Evolutionary conservation across 2,888 invertebrate genomes (phyloP), one percentile per base, ranked within the genome.

Genomic region (Mesorhabditis spiculigera): DNA sequence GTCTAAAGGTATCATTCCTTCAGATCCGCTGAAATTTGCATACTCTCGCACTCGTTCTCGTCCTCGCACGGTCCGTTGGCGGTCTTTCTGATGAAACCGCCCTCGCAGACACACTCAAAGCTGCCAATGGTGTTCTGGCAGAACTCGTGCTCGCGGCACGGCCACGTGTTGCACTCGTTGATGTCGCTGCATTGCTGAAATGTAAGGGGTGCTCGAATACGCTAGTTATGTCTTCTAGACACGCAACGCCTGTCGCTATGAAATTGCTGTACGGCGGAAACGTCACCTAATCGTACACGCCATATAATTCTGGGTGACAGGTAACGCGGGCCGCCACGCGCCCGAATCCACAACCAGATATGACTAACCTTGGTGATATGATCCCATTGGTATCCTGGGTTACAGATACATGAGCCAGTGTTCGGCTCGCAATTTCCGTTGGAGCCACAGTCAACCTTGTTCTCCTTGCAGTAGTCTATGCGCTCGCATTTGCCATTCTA

Each of bases 161-260:
- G 58, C 58, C 58, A 50, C 58, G n/a, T 10, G 58, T 50, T n/a
- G n/a, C 58, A 50, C 58, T 50, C 58, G 58, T 50, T 50, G 58
- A 50, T 50, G 58, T 50, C 58, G 58, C 8, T 50, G 58, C 58
- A 50, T 50, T 50, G 58, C 58, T 50, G 13, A 50, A 50, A 50
- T n/a, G n/a, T n/a, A n/a, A n/a, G n/a, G n/a, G n/a, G n/a, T n/a
- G n/a, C n/a, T n/a, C n/a, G n/a, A n/a, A n/a, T n/a, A n/a, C n/a
- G 13, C 50, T 10, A 13, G 50, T 50, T 50, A 10, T 50, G 50
- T 50, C 50, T 50, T 6, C 50, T n/a, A n/a, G n/a, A n/a, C n/a
- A n/a, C n/a, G n/a, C n/a, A n/a, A n/a, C n/a, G n/a, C n/a, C n/a
- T n/a, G n/a, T n/a, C n/a, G n/a, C n/a, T n/a, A n/a, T n/a, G n/a